Conservation (phyloP, 2,888 invertebrate genomes). For the Margaritifera margaritifera region DNA sequence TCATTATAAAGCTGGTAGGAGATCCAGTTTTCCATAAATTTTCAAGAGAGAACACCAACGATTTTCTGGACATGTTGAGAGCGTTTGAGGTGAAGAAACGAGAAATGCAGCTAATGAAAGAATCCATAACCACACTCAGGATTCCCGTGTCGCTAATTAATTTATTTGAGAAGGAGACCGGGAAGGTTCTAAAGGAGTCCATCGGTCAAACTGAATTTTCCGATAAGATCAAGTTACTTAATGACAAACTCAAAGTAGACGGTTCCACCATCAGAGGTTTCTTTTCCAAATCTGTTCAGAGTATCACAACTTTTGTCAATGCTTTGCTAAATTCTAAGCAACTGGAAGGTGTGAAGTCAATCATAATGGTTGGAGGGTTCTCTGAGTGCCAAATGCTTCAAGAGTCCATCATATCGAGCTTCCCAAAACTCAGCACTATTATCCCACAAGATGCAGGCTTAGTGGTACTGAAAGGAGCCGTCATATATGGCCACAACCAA, state of each 20-base stretch:
- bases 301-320: not conserved
- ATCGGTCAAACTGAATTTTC: not conserved
- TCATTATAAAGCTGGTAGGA: slow-evolving; percentile 2
- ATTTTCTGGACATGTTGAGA: slow-evolving; percentile 7
- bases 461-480: slow-evolving; percentile 34
- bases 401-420: too few species aligned
- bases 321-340: not conserved
- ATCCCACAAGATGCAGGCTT: slow-evolving; percentile 25
- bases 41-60: slow-evolving; percentile 1
- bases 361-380: slow-evolving; percentile 1
- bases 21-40: not conserved
- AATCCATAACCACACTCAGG: not conserved
- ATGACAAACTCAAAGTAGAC: not conserved
- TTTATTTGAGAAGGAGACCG: too few species aligned
- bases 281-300: not conserved
- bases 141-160: too few species aligned
- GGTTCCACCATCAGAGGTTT: not conserved
- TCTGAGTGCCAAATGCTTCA: not conserved
- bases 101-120: not conserved
- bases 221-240: not conserved
- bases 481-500: slow-evolving; percentile 29
- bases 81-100: slow-evolving; percentile 11
- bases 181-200: too few species aligned
- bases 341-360: not conserved
- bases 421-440: not conserved